Evolutionary conservation across 1,140 invertebrate species (phyloP).

Genomic region (Pachypsylla venusta): DNA sequence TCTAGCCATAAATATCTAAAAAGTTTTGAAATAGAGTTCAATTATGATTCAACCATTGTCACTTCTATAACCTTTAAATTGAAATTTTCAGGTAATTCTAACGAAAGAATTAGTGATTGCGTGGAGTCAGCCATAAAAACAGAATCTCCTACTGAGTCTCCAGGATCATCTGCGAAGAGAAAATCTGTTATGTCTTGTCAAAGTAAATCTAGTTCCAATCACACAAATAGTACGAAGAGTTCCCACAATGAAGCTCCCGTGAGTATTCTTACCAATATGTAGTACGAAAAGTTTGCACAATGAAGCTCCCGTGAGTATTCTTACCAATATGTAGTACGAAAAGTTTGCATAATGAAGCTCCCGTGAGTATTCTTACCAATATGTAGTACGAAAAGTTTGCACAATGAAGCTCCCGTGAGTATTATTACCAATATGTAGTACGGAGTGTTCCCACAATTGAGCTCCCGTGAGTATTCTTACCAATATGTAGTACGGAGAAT

Average conservation of each 20-base stretch:
- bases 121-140: background rate
- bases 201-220: constrained; percentile 53
- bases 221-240: constrained; percentile 47
- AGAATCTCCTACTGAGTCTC: constrained; percentile 36
- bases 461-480: too few species aligned
- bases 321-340: constrained; percentile 14
- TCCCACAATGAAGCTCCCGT: constrained; percentile 35
- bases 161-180: constrained; percentile 47
- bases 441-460: too few species aligned
- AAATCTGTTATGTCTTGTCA: constrained; percentile 56
- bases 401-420: too few species aligned
- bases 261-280: background rate
- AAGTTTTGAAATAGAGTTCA: too few species aligned
- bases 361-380: constrained; percentile 18
- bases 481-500: too few species aligned
- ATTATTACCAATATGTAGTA: too few species aligned
- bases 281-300: background rate
- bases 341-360: background rate
- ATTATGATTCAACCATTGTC: too few species aligned
- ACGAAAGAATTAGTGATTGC: background rate
- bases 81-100: background rate
- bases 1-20: too few species aligned
- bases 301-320: background rate
- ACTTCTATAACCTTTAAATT: too few species aligned
- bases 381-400: constrained; percentile 16